These are phyloP conservation scores for Lepus timidus DNA, from an alignment of 2,113 vertebrate species.

Conservation along the genomic window DNA sequence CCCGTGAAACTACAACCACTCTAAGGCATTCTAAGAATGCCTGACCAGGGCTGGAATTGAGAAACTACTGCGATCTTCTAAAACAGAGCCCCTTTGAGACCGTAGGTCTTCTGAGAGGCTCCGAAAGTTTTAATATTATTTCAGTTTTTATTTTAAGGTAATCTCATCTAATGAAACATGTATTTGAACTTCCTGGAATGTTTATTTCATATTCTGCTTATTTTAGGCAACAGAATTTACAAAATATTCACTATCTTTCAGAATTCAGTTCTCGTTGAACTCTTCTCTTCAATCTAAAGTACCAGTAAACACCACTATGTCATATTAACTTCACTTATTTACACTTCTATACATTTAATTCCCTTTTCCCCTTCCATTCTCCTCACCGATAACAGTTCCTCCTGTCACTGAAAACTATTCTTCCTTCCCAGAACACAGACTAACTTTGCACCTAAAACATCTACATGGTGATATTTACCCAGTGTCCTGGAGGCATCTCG, in stretches of 20 bases:
- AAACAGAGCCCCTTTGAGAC: not conserved
- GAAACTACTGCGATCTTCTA: not conserved
- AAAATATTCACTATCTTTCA: not conserved
- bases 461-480: not conserved
- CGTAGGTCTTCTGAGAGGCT: not conserved
- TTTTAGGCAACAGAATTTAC: not conserved
- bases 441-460: not conserved
- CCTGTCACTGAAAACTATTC: not conserved
- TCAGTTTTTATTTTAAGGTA: not conserved
- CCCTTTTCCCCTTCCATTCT: not conserved
- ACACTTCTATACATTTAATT: not conserved
- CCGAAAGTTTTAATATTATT: slow-evolving; percentile 6
- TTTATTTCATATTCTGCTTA: not conserved
- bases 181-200: slow-evolving; percentile 18
- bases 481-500: not conserved
- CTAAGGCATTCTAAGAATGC: slow-evolving; percentile 53
- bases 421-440: not conserved
- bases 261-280: not conserved
- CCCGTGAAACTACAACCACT: slow-evolving; percentile 16
- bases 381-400: not conserved
- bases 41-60: slow-evolving; percentile 34
- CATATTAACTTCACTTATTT: not conserved
- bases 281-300: not conserved
- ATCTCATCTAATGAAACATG: not conserved
- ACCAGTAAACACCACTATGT: not conserved